phyloP scores from a whole-genome alignment of 1,140 invertebrate genomes.

The Diplogasteroides magnus region DNA sequence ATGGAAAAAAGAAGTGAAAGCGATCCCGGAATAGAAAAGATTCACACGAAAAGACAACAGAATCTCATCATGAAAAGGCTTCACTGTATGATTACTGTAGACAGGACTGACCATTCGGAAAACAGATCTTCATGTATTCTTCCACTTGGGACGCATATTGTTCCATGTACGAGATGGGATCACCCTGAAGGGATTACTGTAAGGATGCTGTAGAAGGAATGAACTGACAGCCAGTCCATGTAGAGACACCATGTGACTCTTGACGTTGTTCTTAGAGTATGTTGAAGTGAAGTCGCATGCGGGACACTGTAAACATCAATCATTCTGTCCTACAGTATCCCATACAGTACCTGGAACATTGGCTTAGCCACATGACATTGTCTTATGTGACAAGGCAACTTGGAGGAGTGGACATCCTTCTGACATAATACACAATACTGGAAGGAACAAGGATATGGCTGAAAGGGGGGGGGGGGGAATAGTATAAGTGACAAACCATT shows the following conservation, averaged over 20 bases:
- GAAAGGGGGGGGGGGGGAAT: too few species aligned
- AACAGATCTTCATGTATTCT: conserved; percentile 37
- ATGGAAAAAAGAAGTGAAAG: neutral
- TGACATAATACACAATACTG: conserved; percentile 35
- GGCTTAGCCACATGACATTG: conserved; percentile 37
- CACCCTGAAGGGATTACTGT: conserved; percentile 28
- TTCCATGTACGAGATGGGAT: conserved; percentile 36
- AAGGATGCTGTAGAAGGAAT: neutral
- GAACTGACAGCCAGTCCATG: conserved; percentile 29
- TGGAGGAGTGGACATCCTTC: conserved; percentile 33
- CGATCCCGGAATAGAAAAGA: neutral
- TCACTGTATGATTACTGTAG: neutral
- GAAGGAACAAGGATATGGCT: conserved; percentile 34
- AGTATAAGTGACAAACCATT: too few species aligned
- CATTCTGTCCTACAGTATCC: neutral
- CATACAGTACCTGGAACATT: conserved; percentile 30
- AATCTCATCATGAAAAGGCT: neutral
- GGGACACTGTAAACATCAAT: conserved; percentile 22
- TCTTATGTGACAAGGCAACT: conserved; percentile 34
- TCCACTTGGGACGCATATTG: conserved; percentile 32
- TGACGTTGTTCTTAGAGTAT: conserved; percentile 39
- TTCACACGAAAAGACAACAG: neutral
- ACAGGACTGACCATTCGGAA: conserved; percentile 27
- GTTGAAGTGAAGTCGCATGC: conserved; percentile 39
- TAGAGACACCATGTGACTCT: conserved; percentile 35